phyloP scores from a whole-genome alignment of 2,113 vertebrate genomes.

The Gadus macrocephalus region DNA sequence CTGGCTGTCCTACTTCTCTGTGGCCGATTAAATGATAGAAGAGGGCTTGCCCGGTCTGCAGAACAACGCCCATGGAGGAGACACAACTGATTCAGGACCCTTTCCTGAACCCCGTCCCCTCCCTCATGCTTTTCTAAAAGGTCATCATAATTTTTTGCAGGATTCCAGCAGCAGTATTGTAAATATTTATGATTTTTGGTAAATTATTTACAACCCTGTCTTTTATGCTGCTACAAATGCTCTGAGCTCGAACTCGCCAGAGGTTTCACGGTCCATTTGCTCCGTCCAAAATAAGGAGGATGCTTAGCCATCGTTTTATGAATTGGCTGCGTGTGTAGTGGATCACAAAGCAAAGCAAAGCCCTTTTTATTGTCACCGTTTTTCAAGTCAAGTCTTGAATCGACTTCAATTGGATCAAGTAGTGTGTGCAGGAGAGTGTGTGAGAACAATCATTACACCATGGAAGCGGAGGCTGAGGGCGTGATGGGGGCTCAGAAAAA shows the following conservation, averaged over 20 bases:
- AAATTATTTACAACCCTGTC: constrained; percentile 23
- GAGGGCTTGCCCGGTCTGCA: too few relatives aligned
- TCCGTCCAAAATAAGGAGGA: constrained; percentile 16
- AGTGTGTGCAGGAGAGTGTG: neutral
- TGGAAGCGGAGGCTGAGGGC: constrained; percentile 2
- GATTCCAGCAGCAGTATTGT: constrained; percentile 7
- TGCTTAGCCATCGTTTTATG: neutral
- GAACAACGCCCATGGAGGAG: too few relatives aligned
- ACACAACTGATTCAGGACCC: too few relatives aligned
- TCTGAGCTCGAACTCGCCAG: constrained; percentile 6
- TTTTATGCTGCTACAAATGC: constrained; percentile 16
- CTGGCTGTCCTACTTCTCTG: constrained; percentile 29
- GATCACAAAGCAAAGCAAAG: constrained; percentile 5
- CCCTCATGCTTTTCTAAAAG: constrained; percentile 6
- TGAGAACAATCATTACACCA: constrained; percentile 6
- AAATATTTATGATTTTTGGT: constrained; percentile 29
- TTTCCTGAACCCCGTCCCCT: too few relatives aligned
- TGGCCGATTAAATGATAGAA: neutral
- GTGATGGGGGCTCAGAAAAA: constrained; percentile 20
- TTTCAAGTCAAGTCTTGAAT: too few relatives aligned
- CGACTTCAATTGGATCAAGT: too few relatives aligned
- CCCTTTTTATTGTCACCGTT: too few relatives aligned
- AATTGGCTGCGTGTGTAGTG: neutral
- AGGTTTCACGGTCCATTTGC: constrained; percentile 8
- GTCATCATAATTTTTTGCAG: constrained; percentile 20